Evolutionary conservation across 2,113 vertebrate species (phyloP), one percentile per base, ranked within the genome.

Genomic region (Grammomys dolichurus): DNA sequence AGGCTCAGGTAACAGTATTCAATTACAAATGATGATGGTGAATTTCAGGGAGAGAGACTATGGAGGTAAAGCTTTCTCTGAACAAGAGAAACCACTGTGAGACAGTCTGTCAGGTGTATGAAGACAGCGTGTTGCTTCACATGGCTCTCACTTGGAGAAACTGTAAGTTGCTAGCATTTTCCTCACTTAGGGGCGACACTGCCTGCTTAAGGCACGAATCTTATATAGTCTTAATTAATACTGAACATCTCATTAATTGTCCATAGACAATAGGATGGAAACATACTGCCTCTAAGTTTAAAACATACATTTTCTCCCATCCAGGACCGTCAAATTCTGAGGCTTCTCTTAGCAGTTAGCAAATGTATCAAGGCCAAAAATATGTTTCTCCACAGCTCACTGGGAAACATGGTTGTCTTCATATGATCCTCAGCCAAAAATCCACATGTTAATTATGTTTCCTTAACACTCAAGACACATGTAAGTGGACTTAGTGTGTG

Each of bases 171-270:
- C 58, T 86, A 60, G n/a, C 58, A 43, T 46, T 26, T 56, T 58
- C 67, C 76, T 65, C 81, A 65, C 22, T 48, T 8, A 11, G 1
- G 0, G 0, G 31, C 26, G 0, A 43, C 26, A 14, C 0, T 54
- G 60, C 78, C 51, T 10, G 36, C n/a, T 16, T 70, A 89, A 54
- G 60, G 69, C 54, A 43, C 14, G 78, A 67, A 72, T 33, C 28
- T 56, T n/a, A 43, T 3, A 48, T 0, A 54, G 40, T 24, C 65
- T 91, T 56, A 20, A 26, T 9, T 7, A 85, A 13, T 28, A 73
- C 56, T 63, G 78, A 51, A 51, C 70, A 72, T 26, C 36, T 54
- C 87, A 56, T 67, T 31, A 26, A 60, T 3, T 10, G 4, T 40
- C 56, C 20, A 6, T 0, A 60, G 48, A 91, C 73, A 69, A 87